Percentiles rank a stretch among this genome's conserved stretches.
Conservation (phyloP, 2,797 vertebrate genomes). For the Brachyalestes nurse region DNA sequence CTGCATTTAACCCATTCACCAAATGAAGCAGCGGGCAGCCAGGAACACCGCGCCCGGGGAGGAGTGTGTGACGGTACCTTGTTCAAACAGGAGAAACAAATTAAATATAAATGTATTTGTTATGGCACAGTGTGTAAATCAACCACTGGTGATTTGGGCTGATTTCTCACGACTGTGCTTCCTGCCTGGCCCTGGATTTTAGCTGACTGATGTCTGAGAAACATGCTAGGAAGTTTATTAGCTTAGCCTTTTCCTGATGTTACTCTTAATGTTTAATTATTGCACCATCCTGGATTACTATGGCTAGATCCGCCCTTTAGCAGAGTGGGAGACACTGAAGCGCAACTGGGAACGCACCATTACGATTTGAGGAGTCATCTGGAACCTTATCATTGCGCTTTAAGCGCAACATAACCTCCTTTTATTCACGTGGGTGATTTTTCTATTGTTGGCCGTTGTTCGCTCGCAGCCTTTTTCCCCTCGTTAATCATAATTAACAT, state of each 20-base stretch:
- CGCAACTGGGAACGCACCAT: not conserved
- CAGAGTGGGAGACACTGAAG: not conserved
- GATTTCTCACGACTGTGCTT: not conserved
- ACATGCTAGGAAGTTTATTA: not conserved
- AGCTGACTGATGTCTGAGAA: not conserved
- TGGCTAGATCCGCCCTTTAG: not conserved
- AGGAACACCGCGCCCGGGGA: too few species aligned
- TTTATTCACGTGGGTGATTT: slow-evolving; percentile 49
- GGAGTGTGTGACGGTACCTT: too few species aligned
- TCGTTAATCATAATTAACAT: slow-evolving; percentile 78
- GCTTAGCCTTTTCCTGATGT: not conserved
- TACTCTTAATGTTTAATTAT: not conserved
- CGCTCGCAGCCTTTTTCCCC: slow-evolving; percentile 56
- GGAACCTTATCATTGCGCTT: slow-evolving; percentile 23
- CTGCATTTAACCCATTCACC: too few species aligned
- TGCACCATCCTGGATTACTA: not conserved
- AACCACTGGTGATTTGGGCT: not conserved
- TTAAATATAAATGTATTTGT: too few species aligned
- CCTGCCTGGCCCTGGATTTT: not conserved
- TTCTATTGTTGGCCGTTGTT: slow-evolving; percentile 55
- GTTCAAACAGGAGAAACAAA: too few species aligned
- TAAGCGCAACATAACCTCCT: slow-evolving; percentile 21
- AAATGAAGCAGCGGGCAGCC: too few species aligned
- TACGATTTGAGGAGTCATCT: not conserved
- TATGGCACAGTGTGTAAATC: too few species aligned